phyloP scores from a whole-genome alignment of 35 echinoderm and acorn worm genomes.

The Heliocidaris tuberculata region DNA sequence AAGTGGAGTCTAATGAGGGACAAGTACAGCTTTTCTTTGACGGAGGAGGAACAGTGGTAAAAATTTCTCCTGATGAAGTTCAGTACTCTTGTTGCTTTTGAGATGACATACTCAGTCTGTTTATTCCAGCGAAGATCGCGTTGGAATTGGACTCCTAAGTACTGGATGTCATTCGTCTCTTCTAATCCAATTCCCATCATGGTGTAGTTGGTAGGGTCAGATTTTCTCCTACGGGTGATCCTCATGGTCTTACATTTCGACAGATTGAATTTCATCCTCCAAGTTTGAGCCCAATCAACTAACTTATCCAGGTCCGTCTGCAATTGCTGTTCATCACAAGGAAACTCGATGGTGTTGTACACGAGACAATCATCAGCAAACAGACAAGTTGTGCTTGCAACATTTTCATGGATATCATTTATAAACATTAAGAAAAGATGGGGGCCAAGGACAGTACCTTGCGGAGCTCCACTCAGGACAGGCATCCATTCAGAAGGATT shows the following conservation, averaged over 20 bases:
- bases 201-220: neutral
- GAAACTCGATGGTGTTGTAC: neutral
- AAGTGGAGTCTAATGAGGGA: constrained; percentile 46
- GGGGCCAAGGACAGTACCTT: neutral
- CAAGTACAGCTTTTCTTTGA: constrained; percentile 48
- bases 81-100: constrained; percentile 5
- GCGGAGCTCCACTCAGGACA: constrained; percentile 23
- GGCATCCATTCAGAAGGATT: constrained; percentile 36
- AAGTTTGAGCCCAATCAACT: neutral
- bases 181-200: neutral
- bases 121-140: constrained; percentile 26
- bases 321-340: neutral
- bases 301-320: neutral
- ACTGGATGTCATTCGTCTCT: neutral
- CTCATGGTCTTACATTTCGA: constrained; percentile 46
- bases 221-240: constrained; percentile 5
- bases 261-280: constrained; percentile 45
- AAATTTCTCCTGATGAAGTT: constrained; percentile 55
- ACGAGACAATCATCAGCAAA: neutral
- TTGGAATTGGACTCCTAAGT: constrained; percentile 35
- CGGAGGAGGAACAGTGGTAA: neutral
- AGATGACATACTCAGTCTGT: neutral
- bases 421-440: neutral
- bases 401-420: neutral
- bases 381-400: neutral